Evolutionary conservation across 2,888 invertebrate genomes (phyloP), one percentile per base, ranked within the genome.

Genomic region (Cephus runcator): DNA sequence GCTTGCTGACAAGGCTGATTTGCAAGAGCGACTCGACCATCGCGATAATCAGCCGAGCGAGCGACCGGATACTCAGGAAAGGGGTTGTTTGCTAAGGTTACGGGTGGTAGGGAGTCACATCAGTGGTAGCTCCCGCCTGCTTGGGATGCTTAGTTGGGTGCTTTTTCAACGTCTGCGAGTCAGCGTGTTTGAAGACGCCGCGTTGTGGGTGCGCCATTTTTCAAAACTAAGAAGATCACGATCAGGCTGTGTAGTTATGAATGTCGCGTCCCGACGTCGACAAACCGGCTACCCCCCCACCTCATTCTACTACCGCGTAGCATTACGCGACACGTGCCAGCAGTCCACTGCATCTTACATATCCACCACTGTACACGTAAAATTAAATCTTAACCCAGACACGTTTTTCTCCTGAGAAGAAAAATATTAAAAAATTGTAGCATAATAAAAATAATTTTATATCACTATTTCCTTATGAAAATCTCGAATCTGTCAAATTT

Each of bases 181-280:
- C 86, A 86, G 86, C 83, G 79, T 77, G 81, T 87, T 86, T 83
- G 81, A 84, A 83, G 82, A 82, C 79, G 81, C 71, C 77, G 82
- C 33, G 71, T 31, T 31, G 71, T 31, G 71, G 31, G 1, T 81
- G 75, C 81, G 83, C 81, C 82, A 84, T 85, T 83, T 84, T 84
- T 85, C 82, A 82, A 79, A 75, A 83, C 82, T 85, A 85, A 85
- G 84, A 85, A 83, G 85, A 84, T 85, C 82, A 83, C 23, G 56
- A 56, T 15, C 23, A 15, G 40, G 2, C 23, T 9, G 82, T 69
- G 81, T 83, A 82, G 84, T 85, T 83, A 84, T 84, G 84, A 84
- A 83, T 82, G 81, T 79, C 56, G 56, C 9, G 56, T 56, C 56
- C 9, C 23, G 23, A 56, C 56, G 56, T 23, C 23, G 56, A 56